Evolutionary conservation across 1,140 invertebrate species (phyloP).

Genomic region (Macrobrachium rosenbergii): DNA sequence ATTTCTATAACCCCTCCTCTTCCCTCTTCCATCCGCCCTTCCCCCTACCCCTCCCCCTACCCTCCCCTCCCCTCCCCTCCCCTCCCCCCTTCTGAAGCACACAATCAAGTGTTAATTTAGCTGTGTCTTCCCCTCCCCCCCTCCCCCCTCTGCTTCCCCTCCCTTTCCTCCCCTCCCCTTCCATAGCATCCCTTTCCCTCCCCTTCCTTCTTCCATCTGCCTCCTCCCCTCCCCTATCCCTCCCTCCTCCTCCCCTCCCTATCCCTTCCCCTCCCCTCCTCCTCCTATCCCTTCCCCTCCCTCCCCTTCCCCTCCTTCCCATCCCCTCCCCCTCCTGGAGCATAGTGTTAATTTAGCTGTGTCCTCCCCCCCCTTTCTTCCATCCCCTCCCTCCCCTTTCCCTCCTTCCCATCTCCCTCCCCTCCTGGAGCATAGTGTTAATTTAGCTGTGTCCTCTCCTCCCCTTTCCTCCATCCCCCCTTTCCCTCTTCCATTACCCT

Average conservation of each 20-base stretch:
- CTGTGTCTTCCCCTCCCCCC: background rate
- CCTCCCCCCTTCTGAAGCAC: slow-evolving; percentile 1
- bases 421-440: background rate
- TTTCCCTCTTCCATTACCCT: background rate
- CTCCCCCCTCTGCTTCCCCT: background rate
- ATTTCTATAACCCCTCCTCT: background rate
- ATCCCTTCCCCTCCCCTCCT: background rate
- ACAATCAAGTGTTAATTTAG: no score
- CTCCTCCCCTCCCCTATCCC: no score
- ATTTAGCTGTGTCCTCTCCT: background rate
- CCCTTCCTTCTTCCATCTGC: background rate
- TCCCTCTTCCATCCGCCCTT: background rate
- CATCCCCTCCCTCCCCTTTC: background rate
- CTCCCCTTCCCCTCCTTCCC: background rate
- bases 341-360: no score
- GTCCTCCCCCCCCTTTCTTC: background rate
- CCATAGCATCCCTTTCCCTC: background rate
- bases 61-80: background rate
- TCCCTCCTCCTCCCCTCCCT: background rate
- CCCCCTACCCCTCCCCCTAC: background rate
- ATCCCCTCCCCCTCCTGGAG: background rate
- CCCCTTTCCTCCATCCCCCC: background rate
- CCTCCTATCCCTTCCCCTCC: background rate
- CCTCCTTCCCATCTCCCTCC: background rate
- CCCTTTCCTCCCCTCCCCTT: background rate